phyloP scores from a whole-genome alignment of 2,888 invertebrate species.

The Drosophila anomelani region DNA sequence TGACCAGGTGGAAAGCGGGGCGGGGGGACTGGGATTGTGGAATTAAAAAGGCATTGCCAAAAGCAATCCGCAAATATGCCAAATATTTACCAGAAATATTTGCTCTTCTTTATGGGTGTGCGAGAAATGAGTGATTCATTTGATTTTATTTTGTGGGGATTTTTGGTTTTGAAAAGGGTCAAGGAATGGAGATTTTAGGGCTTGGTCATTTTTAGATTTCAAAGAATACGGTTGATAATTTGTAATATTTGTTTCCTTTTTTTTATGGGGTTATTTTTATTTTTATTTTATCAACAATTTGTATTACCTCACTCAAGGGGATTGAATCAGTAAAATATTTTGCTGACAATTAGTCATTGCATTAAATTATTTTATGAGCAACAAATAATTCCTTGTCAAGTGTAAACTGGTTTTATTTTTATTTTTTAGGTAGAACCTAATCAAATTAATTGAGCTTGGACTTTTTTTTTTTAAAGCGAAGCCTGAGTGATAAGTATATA shows the following conservation, averaged over 20 bases:
- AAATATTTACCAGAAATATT: conserved; percentile 70
- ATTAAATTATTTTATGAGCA: neutral
- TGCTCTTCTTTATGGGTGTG: conserved; percentile 44
- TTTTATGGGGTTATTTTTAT: neutral
- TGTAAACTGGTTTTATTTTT: neutral
- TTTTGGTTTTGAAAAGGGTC: conserved; percentile 9
- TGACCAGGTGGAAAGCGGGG: conserved; percentile 10
- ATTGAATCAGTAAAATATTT: neutral
- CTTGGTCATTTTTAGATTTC: neutral
- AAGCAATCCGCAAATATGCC: conserved; percentile 67
- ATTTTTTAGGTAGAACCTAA: conserved; percentile 1
- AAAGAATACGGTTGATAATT: neutral
- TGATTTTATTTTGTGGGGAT: neutral
- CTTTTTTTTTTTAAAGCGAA: neutral
- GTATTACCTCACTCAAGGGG: neutral
- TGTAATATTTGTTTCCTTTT: neutral
- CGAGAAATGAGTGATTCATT: conserved; percentile 53
- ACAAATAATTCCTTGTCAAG: neutral
- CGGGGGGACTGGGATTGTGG: conserved; percentile 13
- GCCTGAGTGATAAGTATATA: neutral
- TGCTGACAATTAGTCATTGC: conserved; percentile 3
- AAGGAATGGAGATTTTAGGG: neutral
- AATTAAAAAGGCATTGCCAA: conserved; percentile 65
- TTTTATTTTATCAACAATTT: neutral
- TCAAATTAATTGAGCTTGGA: neutral